phyloP scores from a whole-genome alignment of 1,140 invertebrate genomes.

The Paraescarpia echinospica region DNA sequence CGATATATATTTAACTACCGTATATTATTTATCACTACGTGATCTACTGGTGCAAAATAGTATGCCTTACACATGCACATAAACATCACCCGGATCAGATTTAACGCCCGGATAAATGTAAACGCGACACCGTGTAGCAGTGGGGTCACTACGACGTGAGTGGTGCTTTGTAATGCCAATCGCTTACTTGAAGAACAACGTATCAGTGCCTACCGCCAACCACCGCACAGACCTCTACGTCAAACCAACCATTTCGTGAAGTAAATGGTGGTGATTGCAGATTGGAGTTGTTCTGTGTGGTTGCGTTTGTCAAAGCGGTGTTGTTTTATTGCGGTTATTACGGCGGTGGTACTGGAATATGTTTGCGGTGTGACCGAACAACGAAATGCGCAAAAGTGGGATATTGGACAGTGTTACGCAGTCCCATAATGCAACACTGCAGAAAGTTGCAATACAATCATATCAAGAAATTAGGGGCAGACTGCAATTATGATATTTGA shows the following conservation, averaged over 20 bases:
- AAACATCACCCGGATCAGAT: no score
- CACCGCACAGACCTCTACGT: constrained; percentile 36
- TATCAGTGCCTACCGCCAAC: constrained; percentile 31
- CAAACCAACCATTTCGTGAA: constrained; percentile 23
- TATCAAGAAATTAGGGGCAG: not conserved
- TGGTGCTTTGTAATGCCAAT: no score
- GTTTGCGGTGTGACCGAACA: not conserved
- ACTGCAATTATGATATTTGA: not conserved
- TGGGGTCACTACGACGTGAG: no score
- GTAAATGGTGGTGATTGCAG: not conserved
- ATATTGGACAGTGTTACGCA: not conserved
- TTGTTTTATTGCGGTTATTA: not conserved
- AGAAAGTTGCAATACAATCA: not conserved
- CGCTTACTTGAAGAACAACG: constrained; percentile 51
- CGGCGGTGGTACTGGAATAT: not conserved
- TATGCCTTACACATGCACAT: no score
- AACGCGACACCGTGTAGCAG: no score
- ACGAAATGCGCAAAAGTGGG: not conserved
- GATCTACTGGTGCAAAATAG: no score
- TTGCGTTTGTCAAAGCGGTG: not conserved
- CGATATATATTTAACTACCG: no score
- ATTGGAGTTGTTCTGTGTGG: not conserved
- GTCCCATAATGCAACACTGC: no score
- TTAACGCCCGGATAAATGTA: no score
- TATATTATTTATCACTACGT: no score